Evolutionary conservation across 2,113 vertebrate species (phyloP).

Genomic region (Zosterops borbonicus): DNA sequence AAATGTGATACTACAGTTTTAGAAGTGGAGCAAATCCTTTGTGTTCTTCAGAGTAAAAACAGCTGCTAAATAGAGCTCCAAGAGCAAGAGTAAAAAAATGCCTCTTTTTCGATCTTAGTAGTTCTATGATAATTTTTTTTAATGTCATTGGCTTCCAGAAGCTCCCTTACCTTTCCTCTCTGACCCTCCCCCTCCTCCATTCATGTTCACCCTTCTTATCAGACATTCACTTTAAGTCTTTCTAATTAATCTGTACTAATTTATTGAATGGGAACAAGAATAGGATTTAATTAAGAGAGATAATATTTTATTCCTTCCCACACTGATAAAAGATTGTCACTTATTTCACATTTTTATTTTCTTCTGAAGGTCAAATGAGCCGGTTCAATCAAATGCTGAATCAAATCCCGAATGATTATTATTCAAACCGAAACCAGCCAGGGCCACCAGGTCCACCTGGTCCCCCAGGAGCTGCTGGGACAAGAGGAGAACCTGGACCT

Average conservation of each 20-base stretch:
- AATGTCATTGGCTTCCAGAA: background rate
- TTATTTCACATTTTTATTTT: background rate
- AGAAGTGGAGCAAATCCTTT: background rate
- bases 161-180: background rate
- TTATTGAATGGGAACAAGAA: background rate
- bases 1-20: background rate
- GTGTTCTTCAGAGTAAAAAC: background rate
- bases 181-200: background rate
- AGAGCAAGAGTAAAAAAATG: background rate
- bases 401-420: constrained; percentile 90
- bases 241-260: background rate
- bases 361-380: constrained; percentile 86
- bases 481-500: constrained; percentile 87
- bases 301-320: background rate
- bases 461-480: constrained; percentile 78
- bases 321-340: background rate
- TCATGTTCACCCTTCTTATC: background rate
- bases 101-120: background rate
- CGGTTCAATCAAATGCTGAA: constrained; percentile 92
- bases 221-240: background rate
- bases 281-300: background rate
- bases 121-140: background rate
- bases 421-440: constrained; percentile 84
- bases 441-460: constrained; percentile 90
- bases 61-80: background rate